Evolutionary conservation across 2,113 vertebrate species (phyloP).

Genomic region (Tretioscincus oriximinensis): DNA sequence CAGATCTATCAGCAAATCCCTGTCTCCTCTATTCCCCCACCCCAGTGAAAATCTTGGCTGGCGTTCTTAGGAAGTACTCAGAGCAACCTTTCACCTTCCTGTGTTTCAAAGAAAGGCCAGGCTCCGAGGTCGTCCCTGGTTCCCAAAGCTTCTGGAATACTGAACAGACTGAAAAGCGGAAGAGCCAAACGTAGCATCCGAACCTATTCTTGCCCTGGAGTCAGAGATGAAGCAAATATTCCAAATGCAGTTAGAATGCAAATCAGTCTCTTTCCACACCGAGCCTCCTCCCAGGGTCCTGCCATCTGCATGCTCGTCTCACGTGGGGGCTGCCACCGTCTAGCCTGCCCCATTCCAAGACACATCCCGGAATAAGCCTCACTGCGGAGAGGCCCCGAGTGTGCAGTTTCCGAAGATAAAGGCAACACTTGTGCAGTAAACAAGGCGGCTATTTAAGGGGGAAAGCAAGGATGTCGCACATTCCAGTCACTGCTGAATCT

Average conservation of each 20-base stretch:
- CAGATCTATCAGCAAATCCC: neutral
- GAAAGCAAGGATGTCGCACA: neutral
- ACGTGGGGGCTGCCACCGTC: too few species aligned
- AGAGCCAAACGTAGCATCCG: too few species aligned
- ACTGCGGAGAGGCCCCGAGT: too few species aligned
- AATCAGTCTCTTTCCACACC: neutral
- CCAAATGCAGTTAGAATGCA: neutral
- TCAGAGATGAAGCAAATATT: neutral
- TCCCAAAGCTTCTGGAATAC: too few species aligned
- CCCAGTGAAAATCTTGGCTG: neutral
- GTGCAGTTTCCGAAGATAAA: neutral
- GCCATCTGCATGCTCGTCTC: too few species aligned
- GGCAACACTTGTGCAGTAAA: neutral
- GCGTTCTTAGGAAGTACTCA: neutral
- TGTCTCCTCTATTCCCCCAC: neutral
- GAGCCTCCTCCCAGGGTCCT: too few species aligned
- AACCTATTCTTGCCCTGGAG: neutral
- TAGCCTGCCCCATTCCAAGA: too few species aligned
- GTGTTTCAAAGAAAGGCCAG: neutral
- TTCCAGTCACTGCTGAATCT: neutral
- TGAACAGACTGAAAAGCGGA: too few species aligned
- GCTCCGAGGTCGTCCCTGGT: too few species aligned
- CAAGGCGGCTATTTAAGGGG: neutral
- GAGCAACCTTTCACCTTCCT: too few species aligned
- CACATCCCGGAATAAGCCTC: too few species aligned